Evolutionary conservation across 2,888 invertebrate genomes (phyloP), one percentile per base, ranked within the genome.

Genomic region (Abscondita cerata): DNA sequence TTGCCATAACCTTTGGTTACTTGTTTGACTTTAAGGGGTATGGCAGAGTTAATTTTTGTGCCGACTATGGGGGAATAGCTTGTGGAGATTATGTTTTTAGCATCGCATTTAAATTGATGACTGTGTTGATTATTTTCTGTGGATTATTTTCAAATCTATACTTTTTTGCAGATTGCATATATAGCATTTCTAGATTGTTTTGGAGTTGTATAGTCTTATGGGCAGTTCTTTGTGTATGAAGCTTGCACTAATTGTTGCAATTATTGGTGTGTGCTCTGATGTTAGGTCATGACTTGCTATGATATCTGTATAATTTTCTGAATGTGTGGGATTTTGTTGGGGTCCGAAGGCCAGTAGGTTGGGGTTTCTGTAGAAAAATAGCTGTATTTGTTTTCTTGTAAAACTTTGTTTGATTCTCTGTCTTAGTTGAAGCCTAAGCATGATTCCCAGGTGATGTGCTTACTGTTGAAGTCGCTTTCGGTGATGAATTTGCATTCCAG

Each of bases 361-460:
- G 31, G 44, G 44, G 44, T 44, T 44, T 18, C 18, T 15, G 44
- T 44, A 13, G 12, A 44, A 2, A 44, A 44, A 11, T 44, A 44
- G 44, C 31, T 31, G 31, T 31, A 5, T 31, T 31, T 31, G 31
- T 31, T 31, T 31, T 31, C 31, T 31, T 31, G 31, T 31, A 31
- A 6, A 31, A 31, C 31, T 31, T 31, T 31, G 31, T 31, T 31
- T 4, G 9, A 9, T 15, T 15, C 12, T 44, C 3, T 44, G n/a
- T 18, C 44, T 44, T 44, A 16, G 11, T 15, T 44, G 13, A 18
- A 6, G 8, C 3, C 44, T 13, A 44, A 18, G n/a, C 44, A 18
- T 16, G 44, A 44, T 44, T 18, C 44, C 44, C 18, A 44, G 12
- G 44, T 44, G 12, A 16, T 44, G 44, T 44, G 44, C 16, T 44